Evolutionary conservation across 2,888 invertebrate genomes (phyloP), one percentile per base, ranked within the genome.

Genomic region (Metalampra italica): DNA sequence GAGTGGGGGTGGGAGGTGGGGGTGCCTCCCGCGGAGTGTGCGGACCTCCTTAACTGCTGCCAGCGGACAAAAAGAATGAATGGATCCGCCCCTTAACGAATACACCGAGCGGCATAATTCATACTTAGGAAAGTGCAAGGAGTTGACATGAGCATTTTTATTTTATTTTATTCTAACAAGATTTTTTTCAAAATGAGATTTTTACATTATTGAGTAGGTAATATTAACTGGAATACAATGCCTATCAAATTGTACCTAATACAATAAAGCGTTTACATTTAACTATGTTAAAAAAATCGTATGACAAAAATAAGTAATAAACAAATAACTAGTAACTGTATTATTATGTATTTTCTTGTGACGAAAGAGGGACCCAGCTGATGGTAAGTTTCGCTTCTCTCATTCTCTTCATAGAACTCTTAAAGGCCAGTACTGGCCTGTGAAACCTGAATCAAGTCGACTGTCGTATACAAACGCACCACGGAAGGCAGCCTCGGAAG

Each of bases 51-150:
- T 89, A 86, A 86, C 84, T 82, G 86, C 76, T 80, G 69, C 66
- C 67, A 78, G 77, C 86, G 88, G 85, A 87, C 89, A 88, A 89
- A 89, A 89, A 88, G 88, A 89, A 88, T 88, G 88, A 88, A 89
- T 88, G 78, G 86, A 88, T 86, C 85, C 86, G 85, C 88, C 88
- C 85, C 89, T 84, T 87, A 87, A 84, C 88, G 88, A 88, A 85
- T 86, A 88, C 86, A 88, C 88, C 88, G 88, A 87, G 78, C 88
- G 87, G 86, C 82, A 88, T 89, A 89, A 89, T 89, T 89, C 84
- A 85, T 88, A 88, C 87, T 88, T 87, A 87, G 82, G 78, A 83
- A 81, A 86, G 75, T 80, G 85, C 76, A 86, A 87, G 88, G 85
- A 88, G 85, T 81, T 86, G 85, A 83, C 83, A 78, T 79, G 68